These are phyloP conservation scores for Sterrhoptilus dennistouni DNA, from an alignment of 2,113 vertebrate genomes.

Conservation along the genomic window DNA sequence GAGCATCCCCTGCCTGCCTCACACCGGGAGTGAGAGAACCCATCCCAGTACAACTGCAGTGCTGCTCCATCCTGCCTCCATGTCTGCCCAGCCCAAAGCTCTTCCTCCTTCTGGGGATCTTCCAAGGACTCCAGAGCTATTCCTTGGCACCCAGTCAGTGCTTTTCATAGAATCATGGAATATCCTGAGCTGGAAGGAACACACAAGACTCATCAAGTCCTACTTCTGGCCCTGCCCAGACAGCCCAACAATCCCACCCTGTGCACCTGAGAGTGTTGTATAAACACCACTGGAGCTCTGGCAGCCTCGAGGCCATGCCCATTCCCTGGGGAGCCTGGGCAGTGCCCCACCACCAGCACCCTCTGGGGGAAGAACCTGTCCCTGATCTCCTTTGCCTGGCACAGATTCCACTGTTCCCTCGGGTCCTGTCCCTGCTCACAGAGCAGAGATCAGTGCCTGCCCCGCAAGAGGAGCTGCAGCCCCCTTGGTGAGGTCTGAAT, in stretches of 20 bases:
- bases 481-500: background rate
- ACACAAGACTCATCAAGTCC: background rate
- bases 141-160: background rate
- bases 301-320: accelerated
- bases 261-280: background rate
- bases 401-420: background rate
- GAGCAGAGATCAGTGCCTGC: background rate
- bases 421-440: accelerated
- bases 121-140: background rate
- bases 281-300: background rate
- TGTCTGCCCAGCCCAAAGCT: background rate
- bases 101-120: background rate
- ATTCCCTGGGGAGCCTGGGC: background rate
- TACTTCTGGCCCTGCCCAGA: background rate
- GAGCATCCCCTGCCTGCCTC: background rate
- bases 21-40: accelerated
- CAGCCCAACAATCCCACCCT: background rate
- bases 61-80: background rate
- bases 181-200: background rate
- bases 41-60: background rate
- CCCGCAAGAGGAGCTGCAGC: background rate
- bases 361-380: background rate
- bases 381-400: background rate
- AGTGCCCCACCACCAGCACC: background rate
- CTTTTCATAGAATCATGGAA: background rate